phyloP scores from a whole-genome alignment of 2,113 vertebrate genomes.

The Leuciscus idus region DNA sequence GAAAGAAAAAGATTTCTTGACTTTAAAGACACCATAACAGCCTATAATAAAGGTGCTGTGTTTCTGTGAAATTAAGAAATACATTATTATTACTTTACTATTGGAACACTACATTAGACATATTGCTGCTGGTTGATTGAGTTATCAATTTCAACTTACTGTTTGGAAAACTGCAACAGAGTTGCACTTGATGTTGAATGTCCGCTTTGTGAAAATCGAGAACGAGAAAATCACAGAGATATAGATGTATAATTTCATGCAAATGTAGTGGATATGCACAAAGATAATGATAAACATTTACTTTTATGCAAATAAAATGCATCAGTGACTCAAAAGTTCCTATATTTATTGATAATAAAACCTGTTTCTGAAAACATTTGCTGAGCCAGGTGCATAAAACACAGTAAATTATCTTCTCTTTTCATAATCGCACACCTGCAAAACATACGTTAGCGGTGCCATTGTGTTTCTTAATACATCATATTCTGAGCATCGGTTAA shows the following conservation, averaged over 20 bases:
- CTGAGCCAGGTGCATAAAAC: neutral
- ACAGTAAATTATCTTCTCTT: neutral
- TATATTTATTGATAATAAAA: neutral
- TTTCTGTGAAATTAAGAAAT: neutral
- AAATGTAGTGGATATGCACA: neutral
- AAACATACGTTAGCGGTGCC: neutral
- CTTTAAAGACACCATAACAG: neutral
- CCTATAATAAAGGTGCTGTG: neutral
- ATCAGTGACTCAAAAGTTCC: neutral
- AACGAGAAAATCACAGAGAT: neutral
- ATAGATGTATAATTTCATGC: neutral
- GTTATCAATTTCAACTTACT: neutral
- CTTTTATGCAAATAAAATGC: neutral
- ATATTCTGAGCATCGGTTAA: neutral
- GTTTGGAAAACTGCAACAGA: neutral
- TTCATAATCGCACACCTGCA: neutral
- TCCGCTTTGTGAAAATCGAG: neutral
- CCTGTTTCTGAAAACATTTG: neutral
- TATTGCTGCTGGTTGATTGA: neutral
- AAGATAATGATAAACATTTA: neutral
- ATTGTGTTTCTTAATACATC: neutral
- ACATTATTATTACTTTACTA: too few species aligned
- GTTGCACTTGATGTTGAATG: neutral
- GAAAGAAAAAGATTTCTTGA: neutral
- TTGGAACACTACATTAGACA: too few species aligned